Base-by-base conservation (phyloP, 2,797 vertebrate species). In the Myotis daubentonii region DNA sequence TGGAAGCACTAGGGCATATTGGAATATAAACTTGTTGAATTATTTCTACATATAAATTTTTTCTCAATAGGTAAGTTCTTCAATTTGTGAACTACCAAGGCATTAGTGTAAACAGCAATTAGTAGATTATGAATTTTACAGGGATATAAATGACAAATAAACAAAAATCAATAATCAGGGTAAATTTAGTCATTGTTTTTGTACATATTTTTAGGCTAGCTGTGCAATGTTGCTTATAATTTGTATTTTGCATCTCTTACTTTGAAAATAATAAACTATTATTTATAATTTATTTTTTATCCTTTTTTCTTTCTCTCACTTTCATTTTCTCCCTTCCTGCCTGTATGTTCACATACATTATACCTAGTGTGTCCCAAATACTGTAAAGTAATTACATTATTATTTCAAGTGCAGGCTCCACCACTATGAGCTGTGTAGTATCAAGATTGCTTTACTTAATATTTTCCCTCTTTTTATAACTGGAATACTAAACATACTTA, bases 181-280 rank as follows among this genome's bases (percentile, higher is more conserved):
- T 38, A 80, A 57, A 51, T 19, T 79, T 15, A 90, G 44, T 87
- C 66, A 71, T 84, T 55, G 23, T 89, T 89, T 81, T 80, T 83
- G 25, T 49, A 3, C 17, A 47, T 49, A 16, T n/a, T 36, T 87
- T 94, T 81, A 66, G 60, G 13, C 47, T 9, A n/a, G 36, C 49
- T 86, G 30, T 76, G 13, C 72, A 93, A 38, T 79, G 22, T 74
- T 71, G 36, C 15, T 84, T 87, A 62, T 17, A 65, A 91, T 83
- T 88, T 82, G 44, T 75, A 70, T 91, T 80, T 83, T 91, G 4
- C 20, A 28, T 83, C 23, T 74, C 62, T 95, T 86, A 65, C 10
- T 47, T 72, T 47, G 53, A 47, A 74, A 94, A 83, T 53, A 30
- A 7, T 25, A 30, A 33, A 16, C 2, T 33, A 66, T 82, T 60